Evolutionary conservation across 2,797 vertebrate genomes (phyloP).

Genomic region (Arremon brunneinucha): DNA sequence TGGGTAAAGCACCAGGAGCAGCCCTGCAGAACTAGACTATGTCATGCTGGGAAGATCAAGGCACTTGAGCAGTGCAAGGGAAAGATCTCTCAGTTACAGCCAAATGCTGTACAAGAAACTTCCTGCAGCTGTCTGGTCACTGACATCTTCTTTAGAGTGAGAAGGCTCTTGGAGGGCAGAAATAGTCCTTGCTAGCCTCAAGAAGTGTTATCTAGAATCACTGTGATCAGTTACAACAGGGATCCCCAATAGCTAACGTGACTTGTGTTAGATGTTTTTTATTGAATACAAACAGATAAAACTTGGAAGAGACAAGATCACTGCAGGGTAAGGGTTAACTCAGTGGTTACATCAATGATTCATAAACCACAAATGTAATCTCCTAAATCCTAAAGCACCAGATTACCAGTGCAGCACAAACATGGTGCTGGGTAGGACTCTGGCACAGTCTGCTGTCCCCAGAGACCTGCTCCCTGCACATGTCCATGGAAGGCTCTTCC

Average conservation of each 20-base stretch:
- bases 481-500: accelerated
- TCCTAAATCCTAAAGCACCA: neutral
- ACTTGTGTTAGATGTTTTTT: neutral
- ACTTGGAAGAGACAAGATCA: neutral
- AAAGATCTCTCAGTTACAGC: neutral
- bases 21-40: neutral
- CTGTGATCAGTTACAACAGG: neutral
- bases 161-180: neutral
- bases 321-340: neutral
- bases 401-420: neutral
- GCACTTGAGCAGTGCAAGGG: neutral
- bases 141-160: neutral
- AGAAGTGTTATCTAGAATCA: neutral
- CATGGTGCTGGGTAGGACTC: neutral
- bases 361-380: neutral
- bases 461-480: neutral
- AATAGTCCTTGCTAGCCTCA: neutral
- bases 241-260: accelerated
- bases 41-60: neutral
- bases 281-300: neutral
- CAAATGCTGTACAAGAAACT: neutral
- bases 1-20: neutral
- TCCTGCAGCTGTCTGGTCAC: neutral
- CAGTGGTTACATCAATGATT: neutral
- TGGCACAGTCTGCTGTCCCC: accelerated